phyloP scores from a whole-genome alignment of 2,113 vertebrate genomes.

The Progne subis region DNA sequence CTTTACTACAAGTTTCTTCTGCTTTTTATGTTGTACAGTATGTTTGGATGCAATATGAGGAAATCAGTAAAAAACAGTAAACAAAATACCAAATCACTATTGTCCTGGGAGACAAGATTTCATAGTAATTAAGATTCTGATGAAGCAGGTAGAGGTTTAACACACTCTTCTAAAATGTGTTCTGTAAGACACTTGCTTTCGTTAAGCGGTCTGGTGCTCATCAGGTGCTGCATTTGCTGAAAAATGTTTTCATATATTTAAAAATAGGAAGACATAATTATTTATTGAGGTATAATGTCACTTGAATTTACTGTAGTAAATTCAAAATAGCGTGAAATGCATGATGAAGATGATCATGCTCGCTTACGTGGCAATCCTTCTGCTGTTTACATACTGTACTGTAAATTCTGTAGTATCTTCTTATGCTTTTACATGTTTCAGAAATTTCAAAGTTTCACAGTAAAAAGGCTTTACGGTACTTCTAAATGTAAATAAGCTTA shows the following conservation, averaged over 20 bases:
- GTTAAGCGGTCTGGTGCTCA: neutral
- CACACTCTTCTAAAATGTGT: neutral
- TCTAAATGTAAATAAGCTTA: slow-evolving; percentile 49
- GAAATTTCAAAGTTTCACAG: neutral
- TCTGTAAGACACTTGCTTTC: neutral
- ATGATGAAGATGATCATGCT: neutral
- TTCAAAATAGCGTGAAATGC: neutral
- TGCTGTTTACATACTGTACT: neutral
- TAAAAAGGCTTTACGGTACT: neutral
- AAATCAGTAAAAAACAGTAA: neutral
- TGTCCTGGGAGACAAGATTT: neutral
- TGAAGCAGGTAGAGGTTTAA: neutral
- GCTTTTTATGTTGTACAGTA: neutral
- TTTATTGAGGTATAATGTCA: neutral
- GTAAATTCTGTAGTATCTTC: neutral
- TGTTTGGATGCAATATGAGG: neutral
- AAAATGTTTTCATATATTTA: neutral
- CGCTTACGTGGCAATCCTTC: neutral
- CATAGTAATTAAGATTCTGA: neutral
- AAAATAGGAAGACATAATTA: neutral
- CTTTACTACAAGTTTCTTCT: neutral
- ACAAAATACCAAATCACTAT: neutral
- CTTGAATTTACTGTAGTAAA: neutral
- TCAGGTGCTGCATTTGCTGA: neutral
- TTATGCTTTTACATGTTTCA: neutral